These are phyloP conservation scores for Sipha flava DNA, from an alignment of 1,140 invertebrate species.

Conservation along the genomic window DNA sequence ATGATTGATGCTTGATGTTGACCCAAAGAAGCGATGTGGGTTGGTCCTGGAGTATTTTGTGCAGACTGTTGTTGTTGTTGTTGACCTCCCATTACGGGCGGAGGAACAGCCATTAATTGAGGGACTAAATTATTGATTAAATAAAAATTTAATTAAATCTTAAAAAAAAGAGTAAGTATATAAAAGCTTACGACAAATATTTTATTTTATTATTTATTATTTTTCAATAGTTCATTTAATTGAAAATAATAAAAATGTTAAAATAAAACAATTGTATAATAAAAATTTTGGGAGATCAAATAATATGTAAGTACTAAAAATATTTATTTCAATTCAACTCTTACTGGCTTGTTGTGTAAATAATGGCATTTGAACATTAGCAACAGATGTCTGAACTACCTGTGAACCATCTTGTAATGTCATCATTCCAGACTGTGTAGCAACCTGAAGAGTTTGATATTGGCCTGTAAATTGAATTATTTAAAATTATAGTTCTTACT, in stretches of 20 bases:
- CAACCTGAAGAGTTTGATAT: conserved; percentile 27
- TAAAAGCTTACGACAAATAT: too few species aligned
- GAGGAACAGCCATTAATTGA: conserved; percentile 24
- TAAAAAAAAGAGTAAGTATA: too few species aligned
- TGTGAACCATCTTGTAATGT: conserved; percentile 11
- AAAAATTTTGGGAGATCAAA: too few species aligned
- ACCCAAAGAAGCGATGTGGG: conserved; percentile 5
- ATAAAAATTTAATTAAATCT: neutral
- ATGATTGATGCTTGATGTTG: conserved; percentile 17
- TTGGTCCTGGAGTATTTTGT: conserved; percentile 10
- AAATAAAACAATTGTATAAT: too few species aligned
- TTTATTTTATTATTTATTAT: too few species aligned
- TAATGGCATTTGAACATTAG: conserved; percentile 25
- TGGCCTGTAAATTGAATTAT: neutral
- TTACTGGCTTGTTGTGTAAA: conserved; percentile 23
- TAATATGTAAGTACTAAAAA: too few species aligned
- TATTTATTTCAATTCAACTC: neutral
- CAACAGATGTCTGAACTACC: conserved; percentile 19
- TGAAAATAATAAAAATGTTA: too few species aligned
- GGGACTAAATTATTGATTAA: neutral
- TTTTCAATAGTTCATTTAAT: too few species aligned
- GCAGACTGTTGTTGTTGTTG: neutral
- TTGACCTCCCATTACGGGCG: conserved; percentile 11
- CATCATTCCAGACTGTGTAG: conserved; percentile 19
- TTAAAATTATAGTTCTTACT: neutral